A percentile compares a stretch with the other conserved stretches of the same genome.
Evolutionary conservation across 1,140 invertebrate species (phyloP).

Genomic region (Eumaeus atala): DNA sequence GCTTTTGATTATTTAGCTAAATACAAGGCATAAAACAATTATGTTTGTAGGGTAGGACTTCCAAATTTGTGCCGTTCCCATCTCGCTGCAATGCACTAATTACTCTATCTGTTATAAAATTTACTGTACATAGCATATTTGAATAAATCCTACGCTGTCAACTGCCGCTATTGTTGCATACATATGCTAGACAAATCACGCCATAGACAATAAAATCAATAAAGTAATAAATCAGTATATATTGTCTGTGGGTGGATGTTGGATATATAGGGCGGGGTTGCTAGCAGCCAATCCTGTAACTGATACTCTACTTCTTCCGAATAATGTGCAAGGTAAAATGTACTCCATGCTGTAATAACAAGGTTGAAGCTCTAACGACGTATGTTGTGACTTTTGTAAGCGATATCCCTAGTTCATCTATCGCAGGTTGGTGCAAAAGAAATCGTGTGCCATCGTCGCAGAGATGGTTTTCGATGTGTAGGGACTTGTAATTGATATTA

Average conservation of each 20-base stretch:
- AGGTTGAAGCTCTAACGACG: slow-evolving; percentile 27
- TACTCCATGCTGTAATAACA: slow-evolving; percentile 24
- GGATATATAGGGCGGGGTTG: slow-evolving; percentile 46
- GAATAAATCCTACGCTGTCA: too few species aligned
- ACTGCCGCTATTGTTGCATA: too few species aligned
- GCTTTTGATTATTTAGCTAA: too few species aligned
- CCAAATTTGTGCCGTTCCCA: too few species aligned
- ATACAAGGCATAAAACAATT: too few species aligned
- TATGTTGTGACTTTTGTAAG: slow-evolving; percentile 41
- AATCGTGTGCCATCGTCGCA: slow-evolving; percentile 23
- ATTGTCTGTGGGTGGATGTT: slow-evolving; percentile 17
- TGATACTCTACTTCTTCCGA: slow-evolving; percentile 62
- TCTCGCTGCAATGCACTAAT: too few species aligned
- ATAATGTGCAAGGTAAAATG: slow-evolving; percentile 25
- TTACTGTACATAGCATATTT: too few species aligned
- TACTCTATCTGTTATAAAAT: too few species aligned
- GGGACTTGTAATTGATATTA: slow-evolving; percentile 53
- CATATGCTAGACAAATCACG: too few species aligned
- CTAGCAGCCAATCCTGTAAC: slow-evolving; percentile 65
- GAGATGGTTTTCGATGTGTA: slow-evolving; percentile 21
- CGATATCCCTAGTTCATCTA: slow-evolving; percentile 59
- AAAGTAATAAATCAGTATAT: slow-evolving; percentile 13
- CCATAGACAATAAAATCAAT: slow-evolving; percentile 4
- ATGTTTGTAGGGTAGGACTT: too few species aligned
- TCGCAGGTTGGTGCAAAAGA: slow-evolving; percentile 26